Percentiles rank a stretch among this genome's conserved stretches.
phyloP scores from a whole-genome alignment of 2,888 invertebrate genomes.

The Plebejus anna region DNA sequence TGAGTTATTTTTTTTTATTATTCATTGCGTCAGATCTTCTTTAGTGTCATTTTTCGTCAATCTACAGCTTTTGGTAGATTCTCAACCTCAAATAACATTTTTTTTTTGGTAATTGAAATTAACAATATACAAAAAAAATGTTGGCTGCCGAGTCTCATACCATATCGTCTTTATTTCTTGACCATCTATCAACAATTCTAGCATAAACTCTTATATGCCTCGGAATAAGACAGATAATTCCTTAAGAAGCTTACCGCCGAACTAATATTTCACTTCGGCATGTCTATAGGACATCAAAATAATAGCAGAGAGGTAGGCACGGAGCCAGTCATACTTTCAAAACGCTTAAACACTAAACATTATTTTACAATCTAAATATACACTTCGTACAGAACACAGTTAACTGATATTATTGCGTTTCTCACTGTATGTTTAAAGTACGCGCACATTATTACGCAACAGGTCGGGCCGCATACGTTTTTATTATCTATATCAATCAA shows the following conservation, averaged over 20 bases:
- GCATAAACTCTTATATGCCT: neutral
- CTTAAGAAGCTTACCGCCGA: neutral
- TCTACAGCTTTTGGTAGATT: too few species aligned
- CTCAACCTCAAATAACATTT: too few species aligned
- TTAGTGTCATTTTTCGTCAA: too few species aligned
- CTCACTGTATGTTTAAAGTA: conserved; percentile 55
- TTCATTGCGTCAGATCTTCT: too few species aligned
- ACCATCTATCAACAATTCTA: neutral
- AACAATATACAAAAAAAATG: too few species aligned
- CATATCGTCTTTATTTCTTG: neutral
- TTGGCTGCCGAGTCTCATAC: neutral
- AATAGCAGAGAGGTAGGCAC: conserved; percentile 5
- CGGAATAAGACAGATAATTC: neutral
- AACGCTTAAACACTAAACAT: conserved; percentile 15
- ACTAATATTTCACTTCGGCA: neutral
- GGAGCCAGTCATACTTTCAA: neutral
- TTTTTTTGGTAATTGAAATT: too few species aligned
- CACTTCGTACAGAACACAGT: conserved; percentile 6
- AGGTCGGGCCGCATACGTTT: neutral
- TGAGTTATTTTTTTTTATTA: too few species aligned
- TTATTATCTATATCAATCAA: neutral
- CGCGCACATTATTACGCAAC: neutral
- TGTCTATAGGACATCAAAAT: conserved; percentile 5
- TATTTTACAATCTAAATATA: conserved; percentile 6
- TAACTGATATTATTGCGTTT: conserved; percentile 67